Conservation (phyloP, 2,113 vertebrate species). For the Otolemur garnettii region DNA sequence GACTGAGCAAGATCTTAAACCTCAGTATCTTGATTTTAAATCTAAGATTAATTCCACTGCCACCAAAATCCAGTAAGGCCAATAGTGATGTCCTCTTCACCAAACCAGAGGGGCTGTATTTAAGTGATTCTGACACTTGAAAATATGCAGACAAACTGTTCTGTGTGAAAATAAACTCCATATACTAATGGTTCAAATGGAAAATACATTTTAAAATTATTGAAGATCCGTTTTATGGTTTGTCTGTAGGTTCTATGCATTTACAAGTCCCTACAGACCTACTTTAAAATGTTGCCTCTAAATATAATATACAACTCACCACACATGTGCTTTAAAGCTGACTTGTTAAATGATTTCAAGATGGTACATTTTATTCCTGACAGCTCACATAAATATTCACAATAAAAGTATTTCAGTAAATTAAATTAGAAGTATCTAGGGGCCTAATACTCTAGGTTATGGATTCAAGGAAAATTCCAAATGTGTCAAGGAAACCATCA, state of each 20-base stretch:
- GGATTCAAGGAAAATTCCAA: background rate
- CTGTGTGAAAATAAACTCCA: constrained; percentile 1
- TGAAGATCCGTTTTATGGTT: constrained; percentile 10
- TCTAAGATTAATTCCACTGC: background rate
- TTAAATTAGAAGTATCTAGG: background rate
- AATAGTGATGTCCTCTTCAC: background rate
- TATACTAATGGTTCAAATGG: background rate
- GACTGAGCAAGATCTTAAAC: background rate
- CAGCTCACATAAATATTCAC: constrained; percentile 31
- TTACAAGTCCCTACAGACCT: constrained; percentile 32
- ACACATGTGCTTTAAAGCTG: constrained; percentile 50
- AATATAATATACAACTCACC: constrained; percentile 43
- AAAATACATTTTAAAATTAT: constrained; percentile 51
- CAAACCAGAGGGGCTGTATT: background rate
- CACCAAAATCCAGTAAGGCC: background rate
- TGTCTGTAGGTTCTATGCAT: background rate
- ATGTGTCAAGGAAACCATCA: background rate
- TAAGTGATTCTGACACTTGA: background rate
- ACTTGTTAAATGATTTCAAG: constrained; percentile 56
- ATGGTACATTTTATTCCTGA: constrained; percentile 31
- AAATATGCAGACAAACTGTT: background rate
- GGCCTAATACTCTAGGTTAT: background rate
- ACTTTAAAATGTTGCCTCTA: constrained; percentile 17
- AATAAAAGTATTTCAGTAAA: constrained; percentile 29
- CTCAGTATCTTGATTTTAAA: background rate